phyloP scores from a whole-genome alignment of 2,888 invertebrate species.

The Phymatocera aterrima region DNA sequence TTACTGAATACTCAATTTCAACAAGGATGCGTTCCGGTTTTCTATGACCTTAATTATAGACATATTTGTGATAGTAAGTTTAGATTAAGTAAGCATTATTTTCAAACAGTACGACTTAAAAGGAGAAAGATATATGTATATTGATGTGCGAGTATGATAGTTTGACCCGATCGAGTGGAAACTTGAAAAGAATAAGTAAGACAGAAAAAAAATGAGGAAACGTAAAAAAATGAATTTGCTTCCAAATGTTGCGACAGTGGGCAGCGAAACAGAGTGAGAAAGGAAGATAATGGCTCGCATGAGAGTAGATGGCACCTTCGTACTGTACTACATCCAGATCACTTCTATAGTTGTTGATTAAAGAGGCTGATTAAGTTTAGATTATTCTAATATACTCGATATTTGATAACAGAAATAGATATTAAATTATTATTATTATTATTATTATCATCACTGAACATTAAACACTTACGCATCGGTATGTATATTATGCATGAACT shows the following conservation, averaged over 20 bases:
- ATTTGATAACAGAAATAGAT: constrained; percentile 8
- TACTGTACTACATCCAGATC: constrained; percentile 50
- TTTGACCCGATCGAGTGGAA: neutral
- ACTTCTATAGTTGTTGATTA: constrained; percentile 63
- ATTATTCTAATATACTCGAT: constrained; percentile 45
- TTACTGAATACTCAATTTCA: neutral
- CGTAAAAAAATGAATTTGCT: neutral
- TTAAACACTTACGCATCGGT: neutral
- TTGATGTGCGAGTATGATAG: neutral
- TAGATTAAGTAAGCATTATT: constrained; percentile 52
- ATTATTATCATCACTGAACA: no score
- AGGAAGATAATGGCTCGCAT: constrained; percentile 45
- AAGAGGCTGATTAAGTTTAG: constrained; percentile 66
- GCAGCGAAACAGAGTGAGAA: constrained; percentile 24
- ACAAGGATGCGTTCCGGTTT: constrained; percentile 31
- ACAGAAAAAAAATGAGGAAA: neutral
- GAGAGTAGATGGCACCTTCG: neutral
- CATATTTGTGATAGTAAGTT: constrained; percentile 60
- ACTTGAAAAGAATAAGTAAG: neutral
- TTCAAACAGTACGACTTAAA: constrained; percentile 43
- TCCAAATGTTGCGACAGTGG: neutral
- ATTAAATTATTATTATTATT: neutral
- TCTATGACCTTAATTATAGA: constrained; percentile 51
- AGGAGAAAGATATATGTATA: constrained; percentile 4
- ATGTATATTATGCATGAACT: neutral